Evolutionary conservation across 2,797 vertebrate species (phyloP), one percentile per base, ranked within the genome.

Genomic region (Gymnoscopelus microlampas): DNA sequence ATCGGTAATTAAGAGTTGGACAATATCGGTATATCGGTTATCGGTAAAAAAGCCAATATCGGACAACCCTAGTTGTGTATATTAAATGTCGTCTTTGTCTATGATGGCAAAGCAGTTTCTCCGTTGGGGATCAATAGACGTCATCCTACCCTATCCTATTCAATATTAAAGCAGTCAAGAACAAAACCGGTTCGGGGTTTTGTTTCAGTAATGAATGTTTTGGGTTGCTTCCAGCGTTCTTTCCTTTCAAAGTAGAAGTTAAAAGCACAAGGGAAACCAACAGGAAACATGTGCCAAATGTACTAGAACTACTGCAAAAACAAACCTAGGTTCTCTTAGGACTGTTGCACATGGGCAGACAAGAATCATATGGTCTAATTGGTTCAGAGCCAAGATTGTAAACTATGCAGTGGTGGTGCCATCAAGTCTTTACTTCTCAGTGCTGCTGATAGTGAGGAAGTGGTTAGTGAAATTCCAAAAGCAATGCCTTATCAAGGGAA

Each of bases 241-340:
- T 69, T 32, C 62, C 57, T 56, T 10, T 48, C 3, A 7, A 2
- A 15, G 5, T 24, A 12, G n/a, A 13, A 51, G 13, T 48, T 3
- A 6, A 12, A 35, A 14, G 10, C 48, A 50, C 10, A 50, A 14
- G 14, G 48, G 48, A 51, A 3, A 3, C 47, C 13, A 53, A 62
- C 63, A 71, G 72, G 71, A 80, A 83, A 26, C 13, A n/a, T 6
- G 11, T 49, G 5, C 23, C 50, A 14, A 72, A 3, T 44, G 39
- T 44, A 44, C 39, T 44, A 44, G 7, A 44, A 10, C 39, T 44
- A 44, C 39, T 9, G 39, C 6, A 44, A 6, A 44, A 44, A 44
- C 8, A 44, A 44, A 39, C 3, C 7, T 39, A 39, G 35, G 35
- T 39, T 39, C 35, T 39, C 11, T 2, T 19, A 26, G 19, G 60